Evolutionary conservation across 2,888 invertebrate genomes (phyloP), one percentile per base, ranked within the genome.

Genomic region (Isoperla grammatica): DNA sequence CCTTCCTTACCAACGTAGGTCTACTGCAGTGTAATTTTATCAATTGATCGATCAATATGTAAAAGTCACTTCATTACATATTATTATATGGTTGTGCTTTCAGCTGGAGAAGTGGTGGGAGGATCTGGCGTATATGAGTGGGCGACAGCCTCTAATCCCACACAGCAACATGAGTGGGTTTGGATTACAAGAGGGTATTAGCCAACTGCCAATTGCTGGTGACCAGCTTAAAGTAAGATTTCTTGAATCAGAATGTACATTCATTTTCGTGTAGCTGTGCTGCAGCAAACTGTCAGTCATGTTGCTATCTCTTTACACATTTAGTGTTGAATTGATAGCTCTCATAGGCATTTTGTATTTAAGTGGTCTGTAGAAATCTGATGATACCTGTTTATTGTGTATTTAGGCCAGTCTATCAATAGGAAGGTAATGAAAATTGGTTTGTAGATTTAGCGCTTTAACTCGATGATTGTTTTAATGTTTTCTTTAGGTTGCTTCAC

Each of bases 61-160:
- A n/a, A n/a, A n/a, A n/a, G n/a, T n/a, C n/a, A n/a, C n/a, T n/a
- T n/a, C n/a, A n/a, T n/a, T n/a, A n/a, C n/a, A n/a, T n/a, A n/a
- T n/a, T n/a, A n/a, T n/a, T 48, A 6, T 48, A 9, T 58, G 43
- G 8, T 50, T 60, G 13, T 40, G 56, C 50, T 63, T 54, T 43
- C 49, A 65, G 68, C 64, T 79, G 42, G 78, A 77, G 61, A 71
- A 72, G 65, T 82, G 80, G 79, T 83, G 83, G 83, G 77, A 79
- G 66, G 74, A 79, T 37, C 75, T 77, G 63, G 81, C 77, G 0
- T 83, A 83, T 68, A 72, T 81, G 57, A 71, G 73, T 50, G 65
- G 74, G 23, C 73, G 82, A 19, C 65, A 73, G 11, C 81, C 82
- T 0, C 67, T 79, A 11, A 68, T 78, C 46, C 81, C 82, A 0